A percentile compares a stretch with the other conserved stretches of the same genome.
phyloP scores from a whole-genome alignment of 2,888 invertebrate genomes.

The Aelia acuminata region DNA sequence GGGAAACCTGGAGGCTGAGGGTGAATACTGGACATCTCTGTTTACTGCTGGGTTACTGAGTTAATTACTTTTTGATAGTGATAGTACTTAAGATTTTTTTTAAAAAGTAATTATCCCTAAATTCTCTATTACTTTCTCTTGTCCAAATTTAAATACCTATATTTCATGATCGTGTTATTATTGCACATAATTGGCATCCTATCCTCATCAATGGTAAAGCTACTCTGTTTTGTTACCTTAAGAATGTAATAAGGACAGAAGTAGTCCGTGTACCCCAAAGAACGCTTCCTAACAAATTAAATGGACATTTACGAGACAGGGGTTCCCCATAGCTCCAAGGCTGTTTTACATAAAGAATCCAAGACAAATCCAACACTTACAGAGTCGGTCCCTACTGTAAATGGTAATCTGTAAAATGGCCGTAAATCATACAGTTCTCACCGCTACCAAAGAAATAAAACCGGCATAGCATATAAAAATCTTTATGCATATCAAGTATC shows the following conservation, averaged over 20 bases:
- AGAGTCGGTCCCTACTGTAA: slow-evolving; percentile 47
- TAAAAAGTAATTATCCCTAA: no score
- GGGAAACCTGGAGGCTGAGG: no score
- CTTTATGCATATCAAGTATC: neutral
- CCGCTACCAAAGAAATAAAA: slow-evolving; percentile 1
- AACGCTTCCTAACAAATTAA: neutral
- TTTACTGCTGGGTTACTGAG: no score
- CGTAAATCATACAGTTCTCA: slow-evolving; percentile 45
- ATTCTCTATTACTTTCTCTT: no score
- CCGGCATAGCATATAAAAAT: slow-evolving; percentile 2
- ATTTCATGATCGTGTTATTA: no score
- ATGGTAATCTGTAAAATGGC: neutral
- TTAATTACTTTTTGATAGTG: no score
- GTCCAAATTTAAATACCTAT: no score
- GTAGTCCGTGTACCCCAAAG: neutral
- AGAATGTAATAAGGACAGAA: neutral
- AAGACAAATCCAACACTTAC: neutral
- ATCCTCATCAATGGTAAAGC: neutral
- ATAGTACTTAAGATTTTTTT: no score
- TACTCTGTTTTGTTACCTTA: neutral
- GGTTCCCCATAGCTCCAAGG: neutral
- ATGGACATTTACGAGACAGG: slow-evolving; percentile 42
- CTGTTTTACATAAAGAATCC: slow-evolving; percentile 21
- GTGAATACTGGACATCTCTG: no score
- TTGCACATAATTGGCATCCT: neutral